Evolutionary conservation across 1,140 invertebrate genomes (phyloP), one percentile per base, ranked within the genome.

Genomic region (Dendrolimus punctatus): DNA sequence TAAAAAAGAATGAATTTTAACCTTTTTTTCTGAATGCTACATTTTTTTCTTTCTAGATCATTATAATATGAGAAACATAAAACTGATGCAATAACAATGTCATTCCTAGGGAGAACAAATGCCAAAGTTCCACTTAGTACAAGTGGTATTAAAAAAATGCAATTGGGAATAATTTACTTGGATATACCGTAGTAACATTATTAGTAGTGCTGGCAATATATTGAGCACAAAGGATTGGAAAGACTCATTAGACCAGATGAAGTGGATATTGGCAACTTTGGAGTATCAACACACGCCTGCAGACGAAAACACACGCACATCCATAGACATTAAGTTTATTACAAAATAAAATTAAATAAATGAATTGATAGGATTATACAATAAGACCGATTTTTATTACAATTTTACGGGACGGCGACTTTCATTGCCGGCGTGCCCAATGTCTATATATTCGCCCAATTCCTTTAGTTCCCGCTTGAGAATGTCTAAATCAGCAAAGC

Each of bases 151-250:
- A 41, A 7, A 8, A 58, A 44, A 40, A 8, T 42, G 6, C n/a
- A 56, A n/a, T 44, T n/a, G 51, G 44, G 7, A 47, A 49, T 42
- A 49, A 10, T 50, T 53, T 67, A 6, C 23, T 71, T 5, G 46
- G 62, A 6, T 78, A 72, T 42, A 76, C 66, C 4, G 40, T 73
- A 38, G n/a, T 78, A 6, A 64, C 64, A 8, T 71, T 77, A 51
- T 23, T 76, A 23, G 44, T 71, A 5, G 57, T 78, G 0, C 9
- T 76, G 4, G 48, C 48, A 8, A 40, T 82, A 44, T 84, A 78
- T 50, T 72, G 5, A 39, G 60, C 10, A 77, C 70, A 4, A 73
- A 70, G 23, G 68, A 80, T 50, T 84, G 76, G 80, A 78, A 76
- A 57, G 70, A 6, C 64, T 73, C 36, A 77, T 69, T 23, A 49